Evolutionary conservation across 2,113 vertebrate species (phyloP).

Genomic region (Oncorhynchus mykiss): DNA sequence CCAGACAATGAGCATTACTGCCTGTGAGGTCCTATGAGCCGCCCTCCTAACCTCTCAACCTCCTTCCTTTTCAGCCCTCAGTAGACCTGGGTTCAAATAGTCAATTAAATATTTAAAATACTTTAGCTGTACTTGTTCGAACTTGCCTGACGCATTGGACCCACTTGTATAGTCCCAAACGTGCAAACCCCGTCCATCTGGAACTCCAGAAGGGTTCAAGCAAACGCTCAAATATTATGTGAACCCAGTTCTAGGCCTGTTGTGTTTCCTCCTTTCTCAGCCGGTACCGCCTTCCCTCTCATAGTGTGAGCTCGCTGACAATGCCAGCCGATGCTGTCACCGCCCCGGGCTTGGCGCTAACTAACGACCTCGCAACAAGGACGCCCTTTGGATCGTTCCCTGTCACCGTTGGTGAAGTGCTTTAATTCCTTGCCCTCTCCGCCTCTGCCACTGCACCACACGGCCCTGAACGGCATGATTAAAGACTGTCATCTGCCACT

Average conservation of each 20-base stretch:
- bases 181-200: too few species aligned
- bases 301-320: background rate
- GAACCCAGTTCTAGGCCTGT: too few species aligned
- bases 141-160: too few species aligned
- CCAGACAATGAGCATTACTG: constrained; percentile 30
- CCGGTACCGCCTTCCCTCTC: background rate
- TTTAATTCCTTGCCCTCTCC: background rate
- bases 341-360: too few species aligned
- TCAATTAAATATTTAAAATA: too few species aligned
- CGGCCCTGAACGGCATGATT: background rate
- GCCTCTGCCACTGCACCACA: background rate
- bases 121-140: too few species aligned
- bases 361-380: background rate
- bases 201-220: too few species aligned
- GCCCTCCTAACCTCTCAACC: constrained; percentile 17
- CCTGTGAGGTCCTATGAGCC: background rate
- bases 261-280: too few species aligned
- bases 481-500: background rate
- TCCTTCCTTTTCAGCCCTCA: background rate
- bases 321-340: background rate
- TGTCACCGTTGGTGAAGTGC: background rate
- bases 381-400: background rate
- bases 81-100: too few species aligned
- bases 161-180: too few species aligned
- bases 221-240: too few species aligned